phyloP scores from a whole-genome alignment of 2,888 invertebrate genomes.

The Parnassius apollo region DNA sequence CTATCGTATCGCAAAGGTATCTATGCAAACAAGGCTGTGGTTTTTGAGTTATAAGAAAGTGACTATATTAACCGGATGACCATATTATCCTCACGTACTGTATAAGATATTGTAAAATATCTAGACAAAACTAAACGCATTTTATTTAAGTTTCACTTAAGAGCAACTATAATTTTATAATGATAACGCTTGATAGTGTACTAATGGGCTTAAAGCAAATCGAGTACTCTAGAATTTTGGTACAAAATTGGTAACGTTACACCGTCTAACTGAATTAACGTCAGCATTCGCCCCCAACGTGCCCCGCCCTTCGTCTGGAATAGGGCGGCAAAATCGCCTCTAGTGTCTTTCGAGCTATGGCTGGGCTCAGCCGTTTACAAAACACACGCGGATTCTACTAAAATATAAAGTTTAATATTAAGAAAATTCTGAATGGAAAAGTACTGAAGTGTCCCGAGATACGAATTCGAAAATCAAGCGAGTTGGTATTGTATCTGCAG shows the following conservation, averaged over 20 bases:
- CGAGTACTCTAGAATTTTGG: constrained; percentile 5
- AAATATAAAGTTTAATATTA: constrained; percentile 11
- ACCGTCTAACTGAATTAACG: constrained; percentile 62
- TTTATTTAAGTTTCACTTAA: too few relatives aligned
- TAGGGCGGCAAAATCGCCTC: constrained; percentile 42
- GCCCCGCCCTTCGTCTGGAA: constrained; percentile 46
- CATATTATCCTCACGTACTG: too few relatives aligned
- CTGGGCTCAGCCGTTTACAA: constrained; percentile 37
- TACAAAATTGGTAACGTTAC: constrained; percentile 15
- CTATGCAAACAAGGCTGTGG: too few relatives aligned
- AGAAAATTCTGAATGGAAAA: constrained; percentile 12
- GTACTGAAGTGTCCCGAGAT: background rate
- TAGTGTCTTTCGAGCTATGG: constrained; percentile 43
- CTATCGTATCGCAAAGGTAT: too few relatives aligned
- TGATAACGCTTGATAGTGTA: too few relatives aligned
- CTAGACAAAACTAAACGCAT: too few relatives aligned
- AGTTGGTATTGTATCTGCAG: too few relatives aligned
- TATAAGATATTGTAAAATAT: too few relatives aligned
- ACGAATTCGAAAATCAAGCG: too few relatives aligned
- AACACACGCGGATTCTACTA: background rate
- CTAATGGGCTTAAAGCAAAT: constrained; percentile 4
- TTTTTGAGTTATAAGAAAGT: too few relatives aligned
- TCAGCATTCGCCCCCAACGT: constrained; percentile 36
- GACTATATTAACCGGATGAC: too few relatives aligned
- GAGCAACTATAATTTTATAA: too few relatives aligned